Conservation (phyloP, 1,140 invertebrate species). For the Drosophila melanica region DNA sequence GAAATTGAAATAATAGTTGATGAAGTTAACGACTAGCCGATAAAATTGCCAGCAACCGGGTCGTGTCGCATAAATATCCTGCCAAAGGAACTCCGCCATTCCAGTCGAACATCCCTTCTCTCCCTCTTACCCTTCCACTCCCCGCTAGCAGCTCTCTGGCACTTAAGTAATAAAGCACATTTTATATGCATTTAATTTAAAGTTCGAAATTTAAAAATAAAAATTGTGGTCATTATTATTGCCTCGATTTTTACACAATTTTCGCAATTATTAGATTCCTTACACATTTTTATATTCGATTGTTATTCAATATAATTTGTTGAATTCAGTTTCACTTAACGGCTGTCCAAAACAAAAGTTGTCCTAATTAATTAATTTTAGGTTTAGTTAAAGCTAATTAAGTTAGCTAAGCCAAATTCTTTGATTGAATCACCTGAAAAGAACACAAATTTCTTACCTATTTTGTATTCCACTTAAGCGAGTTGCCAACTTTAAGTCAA, state of each 20-base stretch:
- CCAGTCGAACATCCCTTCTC: not conserved
- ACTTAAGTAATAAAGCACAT: conserved; percentile 9
- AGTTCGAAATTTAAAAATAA: conserved; percentile 7
- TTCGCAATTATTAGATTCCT: conserved; percentile 10
- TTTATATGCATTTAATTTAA: conserved; percentile 23
- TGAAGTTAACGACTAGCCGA: conserved; percentile 42
- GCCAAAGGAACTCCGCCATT: conserved; percentile 2
- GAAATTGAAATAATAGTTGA: conserved; percentile 48
- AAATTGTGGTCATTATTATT: conserved; percentile 18
- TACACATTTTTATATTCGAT: not conserved
- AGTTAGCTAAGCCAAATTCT: conserved; percentile 13
- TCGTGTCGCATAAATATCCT: conserved; percentile 42
- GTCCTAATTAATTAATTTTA: conserved; percentile 14
- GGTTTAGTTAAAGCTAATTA: conserved; percentile 8
- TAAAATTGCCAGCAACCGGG: conserved; percentile 36
- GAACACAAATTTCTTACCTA: not conserved
- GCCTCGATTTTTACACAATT: not conserved
- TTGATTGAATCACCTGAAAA: conserved; percentile 6
- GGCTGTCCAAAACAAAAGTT: not conserved
- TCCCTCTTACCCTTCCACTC: not conserved
- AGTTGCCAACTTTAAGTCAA: conserved; percentile 20
- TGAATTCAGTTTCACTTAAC: not conserved
- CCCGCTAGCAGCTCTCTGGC: not conserved
- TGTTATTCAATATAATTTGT: not conserved
- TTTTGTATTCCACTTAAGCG: not conserved